phyloP scores from a whole-genome alignment of 2,113 vertebrate genomes.

The Pterocles orientalis region DNA sequence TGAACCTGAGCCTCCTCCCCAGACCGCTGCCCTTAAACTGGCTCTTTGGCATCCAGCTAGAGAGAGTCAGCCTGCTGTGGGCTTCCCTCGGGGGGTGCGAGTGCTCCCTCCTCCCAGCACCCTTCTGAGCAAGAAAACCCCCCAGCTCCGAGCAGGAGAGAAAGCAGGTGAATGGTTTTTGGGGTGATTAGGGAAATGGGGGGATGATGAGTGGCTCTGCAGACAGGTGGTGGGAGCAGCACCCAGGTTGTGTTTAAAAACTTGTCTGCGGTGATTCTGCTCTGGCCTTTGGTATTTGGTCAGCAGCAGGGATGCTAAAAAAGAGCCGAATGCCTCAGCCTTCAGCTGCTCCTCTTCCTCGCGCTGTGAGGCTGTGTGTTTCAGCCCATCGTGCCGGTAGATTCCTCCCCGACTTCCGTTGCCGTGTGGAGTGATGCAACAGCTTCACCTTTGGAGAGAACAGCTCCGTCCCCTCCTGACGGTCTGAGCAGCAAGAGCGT shows the following conservation, averaged over 20 bases:
- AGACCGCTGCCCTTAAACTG: neutral
- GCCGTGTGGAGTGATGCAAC: neutral
- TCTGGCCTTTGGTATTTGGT: neutral
- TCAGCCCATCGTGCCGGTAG: neutral
- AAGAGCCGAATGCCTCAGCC: neutral
- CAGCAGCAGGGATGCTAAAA: constrained; percentile 26
- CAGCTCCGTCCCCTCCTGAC: neutral
- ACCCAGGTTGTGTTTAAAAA: rapidly evolving
- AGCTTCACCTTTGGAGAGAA: constrained; percentile 15
- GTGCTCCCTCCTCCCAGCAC: neutral
- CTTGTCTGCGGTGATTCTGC: neutral
- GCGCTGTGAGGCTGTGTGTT: neutral
- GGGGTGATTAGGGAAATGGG: neutral
- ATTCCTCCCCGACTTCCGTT: neutral
- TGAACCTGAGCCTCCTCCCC: neutral
- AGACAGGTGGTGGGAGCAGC: neutral
- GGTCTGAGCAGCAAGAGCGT: neutral
- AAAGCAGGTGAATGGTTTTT: neutral
- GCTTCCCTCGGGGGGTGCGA: neutral
- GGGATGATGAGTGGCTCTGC: neutral
- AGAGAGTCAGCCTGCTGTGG: neutral
- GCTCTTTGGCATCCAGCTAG: neutral
- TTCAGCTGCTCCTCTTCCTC: constrained; percentile 35
- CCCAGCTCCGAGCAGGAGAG: neutral
- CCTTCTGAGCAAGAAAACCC: neutral